These are phyloP conservation scores for Oxyura jamaicensis DNA, from an alignment of 2,113 vertebrate species.

Conservation along the genomic window DNA sequence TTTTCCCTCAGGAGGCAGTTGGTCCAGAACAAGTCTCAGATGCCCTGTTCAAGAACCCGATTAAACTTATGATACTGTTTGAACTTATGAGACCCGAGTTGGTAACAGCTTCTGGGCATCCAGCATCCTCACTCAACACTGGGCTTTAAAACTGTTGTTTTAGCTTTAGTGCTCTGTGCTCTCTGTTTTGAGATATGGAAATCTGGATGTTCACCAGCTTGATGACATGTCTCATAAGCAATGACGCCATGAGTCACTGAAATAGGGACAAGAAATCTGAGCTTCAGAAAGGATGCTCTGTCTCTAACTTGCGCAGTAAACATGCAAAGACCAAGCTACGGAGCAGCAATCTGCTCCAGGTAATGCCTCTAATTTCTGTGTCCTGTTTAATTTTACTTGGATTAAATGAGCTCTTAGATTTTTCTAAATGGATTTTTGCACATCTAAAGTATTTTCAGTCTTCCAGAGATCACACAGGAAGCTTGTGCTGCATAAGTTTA, in stretches of 20 bases:
- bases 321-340: background rate
- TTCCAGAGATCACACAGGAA: constrained; percentile 66
- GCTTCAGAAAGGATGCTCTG: background rate
- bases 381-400: constrained; percentile 15
- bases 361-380: background rate
- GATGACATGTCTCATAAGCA: background rate
- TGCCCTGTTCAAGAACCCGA: background rate
- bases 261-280: background rate
- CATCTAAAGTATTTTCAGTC: constrained; percentile 57
- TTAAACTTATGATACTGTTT: background rate
- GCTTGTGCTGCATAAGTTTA: constrained; percentile 41
- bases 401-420: background rate
- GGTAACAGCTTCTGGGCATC: background rate
- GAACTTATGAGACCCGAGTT: background rate
- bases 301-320: background rate
- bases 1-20: background rate
- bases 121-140: background rate
- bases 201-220: constrained; percentile 14
- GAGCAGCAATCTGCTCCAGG: constrained; percentile 38
- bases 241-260: background rate
- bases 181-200: background rate
- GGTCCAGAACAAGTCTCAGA: background rate
- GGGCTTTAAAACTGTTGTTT: background rate
- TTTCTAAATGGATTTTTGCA: background rate
- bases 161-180: background rate